Evolutionary conservation across 2,797 vertebrate species (phyloP).

Genomic region (Myripristis murdjan): DNA sequence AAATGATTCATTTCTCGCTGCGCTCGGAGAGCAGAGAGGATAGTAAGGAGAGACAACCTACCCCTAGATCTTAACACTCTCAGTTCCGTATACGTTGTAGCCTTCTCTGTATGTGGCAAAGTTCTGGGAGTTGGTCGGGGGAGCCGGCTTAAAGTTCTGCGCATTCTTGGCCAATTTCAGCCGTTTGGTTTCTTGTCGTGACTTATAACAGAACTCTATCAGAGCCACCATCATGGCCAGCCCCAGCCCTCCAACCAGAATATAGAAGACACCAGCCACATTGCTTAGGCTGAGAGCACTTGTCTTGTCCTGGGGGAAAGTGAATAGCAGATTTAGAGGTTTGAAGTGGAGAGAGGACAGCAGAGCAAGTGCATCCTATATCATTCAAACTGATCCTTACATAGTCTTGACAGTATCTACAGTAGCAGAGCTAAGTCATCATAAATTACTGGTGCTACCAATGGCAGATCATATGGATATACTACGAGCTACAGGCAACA

Average conservation of each 20-base stretch:
- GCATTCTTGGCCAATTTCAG: constrained; percentile 99
- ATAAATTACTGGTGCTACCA: constrained; percentile 54
- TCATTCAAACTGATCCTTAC: constrained; percentile 57
- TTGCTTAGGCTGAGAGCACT: constrained; percentile 99
- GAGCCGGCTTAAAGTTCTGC: constrained; percentile 99
- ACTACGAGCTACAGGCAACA: constrained; percentile 61
- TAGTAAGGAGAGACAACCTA: constrained; percentile 80
- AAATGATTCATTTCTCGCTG: constrained; percentile 62
- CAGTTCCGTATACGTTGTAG: constrained; percentile 99
- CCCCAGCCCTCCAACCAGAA: constrained; percentile 98
- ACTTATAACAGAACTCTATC: constrained; percentile 99
- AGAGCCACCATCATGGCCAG: constrained; percentile 99
- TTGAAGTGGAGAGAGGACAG: constrained; percentile 72
- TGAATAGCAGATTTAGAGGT: constrained; percentile 87
- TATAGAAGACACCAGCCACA: no score
- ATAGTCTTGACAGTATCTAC: constrained; percentile 39
- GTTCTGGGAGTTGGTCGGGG: constrained; percentile 98
- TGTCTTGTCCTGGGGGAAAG: constrained; percentile 99
- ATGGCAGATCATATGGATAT: constrained; percentile 41
- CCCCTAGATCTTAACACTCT: constrained; percentile 99
- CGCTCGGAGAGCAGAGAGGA: not conserved
- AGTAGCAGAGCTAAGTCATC: constrained; percentile 47
- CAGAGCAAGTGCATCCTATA: constrained; percentile 70
- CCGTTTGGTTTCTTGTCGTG: constrained; percentile 98
- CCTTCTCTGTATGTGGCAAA: constrained; percentile 99